Percentiles rank a stretch among this genome's conserved stretches.
Conservation (phyloP, 2,113 vertebrate genomes). For the Tachysurus fulvidraco region DNA sequence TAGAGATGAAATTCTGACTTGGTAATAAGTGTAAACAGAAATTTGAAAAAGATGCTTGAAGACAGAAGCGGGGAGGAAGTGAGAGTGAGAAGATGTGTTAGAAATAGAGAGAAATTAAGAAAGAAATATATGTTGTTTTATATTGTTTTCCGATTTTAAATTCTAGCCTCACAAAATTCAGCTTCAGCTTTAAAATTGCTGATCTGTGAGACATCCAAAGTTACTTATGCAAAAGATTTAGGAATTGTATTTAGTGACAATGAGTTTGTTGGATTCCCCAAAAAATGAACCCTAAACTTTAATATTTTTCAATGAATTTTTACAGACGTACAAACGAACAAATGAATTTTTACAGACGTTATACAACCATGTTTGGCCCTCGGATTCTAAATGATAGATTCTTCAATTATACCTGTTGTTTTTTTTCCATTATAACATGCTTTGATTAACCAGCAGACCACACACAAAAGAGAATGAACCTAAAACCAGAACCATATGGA, state of each 20-base stretch:
- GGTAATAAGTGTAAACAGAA: not conserved
- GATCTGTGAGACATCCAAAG: not conserved
- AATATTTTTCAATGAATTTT: not conserved
- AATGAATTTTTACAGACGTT: not conserved
- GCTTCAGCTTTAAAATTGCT: not conserved
- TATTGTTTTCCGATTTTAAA: not conserved
- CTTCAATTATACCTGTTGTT: not conserved
- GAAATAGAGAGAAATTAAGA: not conserved
- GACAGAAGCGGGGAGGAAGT: not conserved
- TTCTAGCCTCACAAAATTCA: not conserved
- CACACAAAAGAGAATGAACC: not conserved
- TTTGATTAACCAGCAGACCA: conserved; percentile 11
- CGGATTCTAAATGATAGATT: not conserved
- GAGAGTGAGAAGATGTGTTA: not conserved
- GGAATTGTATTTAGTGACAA: not conserved
- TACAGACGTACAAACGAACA: not conserved
- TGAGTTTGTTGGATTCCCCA: not conserved
- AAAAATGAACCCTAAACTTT: not conserved
- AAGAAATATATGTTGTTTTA: not conserved
- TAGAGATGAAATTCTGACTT: not conserved
- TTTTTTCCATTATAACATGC: conserved; percentile 6
- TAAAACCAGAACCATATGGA: not conserved
- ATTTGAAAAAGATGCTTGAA: not conserved
- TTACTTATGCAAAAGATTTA: not conserved
- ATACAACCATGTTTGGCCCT: not conserved